Percentiles rank a stretch among this genome's conserved stretches.
Evolutionary conservation across 1,140 invertebrate species (phyloP).

Genomic region (Parasteatoda tepidariorum): DNA sequence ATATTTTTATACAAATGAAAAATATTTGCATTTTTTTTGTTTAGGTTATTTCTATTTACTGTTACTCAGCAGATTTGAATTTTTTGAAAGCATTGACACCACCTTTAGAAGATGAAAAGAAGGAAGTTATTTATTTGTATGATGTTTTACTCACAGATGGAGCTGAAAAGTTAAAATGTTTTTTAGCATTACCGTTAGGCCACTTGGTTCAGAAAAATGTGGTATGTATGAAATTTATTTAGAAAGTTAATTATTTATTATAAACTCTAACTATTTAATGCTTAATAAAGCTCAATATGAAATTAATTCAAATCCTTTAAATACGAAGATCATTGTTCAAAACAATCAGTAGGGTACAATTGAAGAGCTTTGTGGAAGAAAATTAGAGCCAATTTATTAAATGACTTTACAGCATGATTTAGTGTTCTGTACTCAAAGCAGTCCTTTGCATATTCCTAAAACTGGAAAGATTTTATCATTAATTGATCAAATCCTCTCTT

Average conservation of each 20-base stretch:
- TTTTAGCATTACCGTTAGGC: conserved; percentile 45
- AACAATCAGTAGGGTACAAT: too few species aligned
- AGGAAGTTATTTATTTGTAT: conserved; percentile 46
- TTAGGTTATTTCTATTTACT: conserved; percentile 42
- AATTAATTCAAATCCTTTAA: neutral
- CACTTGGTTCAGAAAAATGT: conserved; percentile 55
- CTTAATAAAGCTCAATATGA: neutral
- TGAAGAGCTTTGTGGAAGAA: too few species aligned
- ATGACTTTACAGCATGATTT: too few species aligned
- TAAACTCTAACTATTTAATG: neutral
- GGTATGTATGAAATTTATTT: neutral
- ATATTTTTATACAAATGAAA: too few species aligned
- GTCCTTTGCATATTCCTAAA: too few species aligned
- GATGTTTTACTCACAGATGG: conserved; percentile 57
- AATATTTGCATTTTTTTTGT: too few species aligned
- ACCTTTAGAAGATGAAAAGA: conserved; percentile 5
- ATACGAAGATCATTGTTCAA: too few species aligned
- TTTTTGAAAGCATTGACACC: conserved; percentile 49
- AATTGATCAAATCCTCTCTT: too few species aligned
- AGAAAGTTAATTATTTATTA: neutral
- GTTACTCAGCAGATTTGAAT: conserved; percentile 51
- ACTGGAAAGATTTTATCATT: too few species aligned
- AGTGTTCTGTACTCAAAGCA: too few species aligned
- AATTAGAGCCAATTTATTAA: too few species aligned
- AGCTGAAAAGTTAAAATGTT: conserved; percentile 50